Conservation (phyloP, 2,113 vertebrate species). For the Artemisiospiza belli region DNA sequence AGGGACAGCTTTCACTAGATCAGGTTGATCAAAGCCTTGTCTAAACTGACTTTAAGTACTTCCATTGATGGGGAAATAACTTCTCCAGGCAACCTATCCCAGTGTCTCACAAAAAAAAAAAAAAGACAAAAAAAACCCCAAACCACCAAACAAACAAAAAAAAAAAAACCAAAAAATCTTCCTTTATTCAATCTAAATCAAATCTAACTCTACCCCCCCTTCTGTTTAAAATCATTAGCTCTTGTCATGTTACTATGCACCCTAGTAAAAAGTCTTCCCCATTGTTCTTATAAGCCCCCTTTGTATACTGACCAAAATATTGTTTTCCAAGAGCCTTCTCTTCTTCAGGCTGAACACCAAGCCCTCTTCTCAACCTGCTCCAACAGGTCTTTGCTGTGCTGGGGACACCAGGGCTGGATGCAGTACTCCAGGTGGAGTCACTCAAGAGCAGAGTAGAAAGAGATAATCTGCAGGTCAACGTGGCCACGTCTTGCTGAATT, state of each 20-base stretch:
- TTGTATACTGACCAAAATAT: background rate
- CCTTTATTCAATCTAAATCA: background rate
- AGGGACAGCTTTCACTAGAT: background rate
- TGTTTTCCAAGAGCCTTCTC: background rate
- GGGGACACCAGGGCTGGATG: no score
- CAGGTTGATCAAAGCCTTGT: background rate
- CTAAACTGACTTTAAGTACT: background rate
- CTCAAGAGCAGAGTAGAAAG: accelerated
- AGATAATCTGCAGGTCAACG: background rate
- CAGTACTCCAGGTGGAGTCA: background rate
- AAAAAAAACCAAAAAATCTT: background rate
- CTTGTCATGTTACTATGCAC: background rate
- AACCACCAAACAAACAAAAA: background rate
- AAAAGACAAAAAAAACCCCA: no score
- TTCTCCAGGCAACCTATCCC: background rate
- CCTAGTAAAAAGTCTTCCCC: background rate
- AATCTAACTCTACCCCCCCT: background rate
- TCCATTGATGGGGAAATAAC: background rate
- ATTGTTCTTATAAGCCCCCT: accelerated
- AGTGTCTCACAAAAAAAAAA: background rate
- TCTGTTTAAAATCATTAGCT: background rate
- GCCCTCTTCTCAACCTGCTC: background rate
- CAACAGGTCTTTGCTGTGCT: background rate
- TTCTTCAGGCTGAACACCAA: background rate
- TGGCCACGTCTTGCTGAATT: accelerated